Evolutionary conservation across 2,888 invertebrate genomes (phyloP).

Genomic region (Euzophera pinguis): DNA sequence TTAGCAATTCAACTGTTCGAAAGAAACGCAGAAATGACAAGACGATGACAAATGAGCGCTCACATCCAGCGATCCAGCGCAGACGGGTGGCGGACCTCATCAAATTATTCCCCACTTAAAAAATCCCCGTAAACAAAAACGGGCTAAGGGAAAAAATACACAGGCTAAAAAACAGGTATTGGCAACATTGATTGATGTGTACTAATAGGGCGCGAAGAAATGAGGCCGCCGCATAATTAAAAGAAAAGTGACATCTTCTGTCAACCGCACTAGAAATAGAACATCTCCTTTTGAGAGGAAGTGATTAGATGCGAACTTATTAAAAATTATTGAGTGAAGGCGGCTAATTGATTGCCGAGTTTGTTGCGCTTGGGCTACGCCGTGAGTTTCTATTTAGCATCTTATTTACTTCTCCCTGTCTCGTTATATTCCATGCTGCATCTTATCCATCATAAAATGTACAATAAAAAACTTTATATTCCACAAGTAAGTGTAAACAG

Average conservation of each 20-base stretch:
- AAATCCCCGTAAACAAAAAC: conserved; percentile 79
- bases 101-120: conserved; percentile 79
- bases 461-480: too few relatives aligned
- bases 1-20: conserved; percentile 72
- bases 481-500: too few relatives aligned
- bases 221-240: conserved; percentile 75
- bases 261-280: conserved; percentile 72
- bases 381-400: conserved; percentile 30
- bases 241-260: conserved; percentile 78
- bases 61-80: conserved; percentile 61
- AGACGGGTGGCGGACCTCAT: conserved; percentile 79
- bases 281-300: conserved; percentile 72
- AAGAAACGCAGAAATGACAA: conserved; percentile 80
- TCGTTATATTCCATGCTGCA: background rate
- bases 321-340: conserved; percentile 79
- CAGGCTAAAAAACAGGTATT: conserved; percentile 77
- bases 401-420: background rate
- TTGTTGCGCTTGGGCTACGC: conserved; percentile 35
- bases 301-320: conserved; percentile 76
- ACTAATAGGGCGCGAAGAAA: conserved; percentile 80
- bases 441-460: background rate
- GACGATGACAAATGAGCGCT: conserved; percentile 79
- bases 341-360: conserved; percentile 64
- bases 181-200: conserved; percentile 80
- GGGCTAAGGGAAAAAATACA: conserved; percentile 65